Evolutionary conservation across 2,797 vertebrate genomes (phyloP), one percentile per base, ranked within the genome.

Genomic region (Anomalospiza imberbis): DNA sequence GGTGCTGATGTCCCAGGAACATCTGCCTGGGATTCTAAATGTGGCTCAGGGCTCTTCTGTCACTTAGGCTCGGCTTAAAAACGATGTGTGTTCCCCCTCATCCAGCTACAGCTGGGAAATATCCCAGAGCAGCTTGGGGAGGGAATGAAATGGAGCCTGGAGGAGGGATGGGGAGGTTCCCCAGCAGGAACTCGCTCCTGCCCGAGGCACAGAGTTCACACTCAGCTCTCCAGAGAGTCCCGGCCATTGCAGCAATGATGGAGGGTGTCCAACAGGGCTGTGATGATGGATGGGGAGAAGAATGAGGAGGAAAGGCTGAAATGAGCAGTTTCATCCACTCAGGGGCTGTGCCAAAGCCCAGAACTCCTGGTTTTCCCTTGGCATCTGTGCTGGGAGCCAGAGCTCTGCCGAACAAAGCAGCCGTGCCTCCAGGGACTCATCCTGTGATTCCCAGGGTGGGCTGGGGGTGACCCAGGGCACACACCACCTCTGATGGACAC

Each of bases 311-410:
- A 50, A 54, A 88, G 72, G 57, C 53, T 78, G 17, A 45, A 84
- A 72, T 32, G 79, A 89, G 28, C 24, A 58, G 53, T 51, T n/a
- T 63, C 57, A 55, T 45, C 45, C 48, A 15, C 45, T 55, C 48
- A 7, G 77, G 34, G 44, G 31, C 4, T 7, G 77, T 72, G 79
- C 76, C 83, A 82, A 67, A 82, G 63, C 48, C n/a, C 47, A 62
- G 63, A 79, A 17, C 53, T 51, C 67, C 22, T 6, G 67, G 17
- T 45, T 78, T 29, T 16, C 19, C 7, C 48, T 77, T 75, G 85
- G 57, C 45, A 45, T 19, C 5, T 0, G 0, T 0, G 7, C 22
- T 0, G 0, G 75, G 57, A 85, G 40, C 50, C 18, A 5, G 67
- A 79, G 67, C 40, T 74, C 4, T 34, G 75, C 53, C 0, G 25